Base-by-base conservation (phyloP, 2,113 vertebrate genomes). In the Upupa epops region DNA sequence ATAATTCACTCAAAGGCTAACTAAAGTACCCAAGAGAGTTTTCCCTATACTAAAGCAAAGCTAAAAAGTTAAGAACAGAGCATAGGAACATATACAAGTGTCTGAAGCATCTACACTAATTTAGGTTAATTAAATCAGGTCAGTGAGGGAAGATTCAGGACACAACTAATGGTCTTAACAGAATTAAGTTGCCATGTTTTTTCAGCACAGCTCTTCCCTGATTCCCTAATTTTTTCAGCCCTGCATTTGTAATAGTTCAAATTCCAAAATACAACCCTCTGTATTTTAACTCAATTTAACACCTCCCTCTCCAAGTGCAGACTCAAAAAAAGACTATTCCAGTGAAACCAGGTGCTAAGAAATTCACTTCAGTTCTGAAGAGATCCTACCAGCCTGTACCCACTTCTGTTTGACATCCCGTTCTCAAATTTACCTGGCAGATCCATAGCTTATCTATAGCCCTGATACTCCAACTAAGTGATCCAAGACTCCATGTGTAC, bases 111-210 rank as follows among this genome's bases (percentile, higher is more conserved):
- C 75, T 76, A 65, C 29, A 46, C 5, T 37, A 86, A 52, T 4
- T 2, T 8, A 34, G 3, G 7, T 31, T 80, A 55, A 80, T 51
- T 29, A 80, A 49, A 66, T 36, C 48, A 51, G 65, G 52, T 26
- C 83, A 70, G 28, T 3, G 3, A 76, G 31, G 22, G 32, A 83
- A 77, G 64, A 65, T 45, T 52, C 12, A 70, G 36, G 88, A 31
- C 22, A 89, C 31, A 70, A 59, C 17, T 9, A 42, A 4, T 11
- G 66, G 1, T 54, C 45, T n/a, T 48, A 84, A 59, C 4, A 26
- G 5, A 18, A 73, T 54, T 19, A 87, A 70, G 3, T 3, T 36
- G 17, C 0, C 0, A 0, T 22, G 49, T 56, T 54, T n/a, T 25
- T 46, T 59, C 22, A 61, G 17, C 3, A 12, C 4, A 19, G 19